A percentile compares a stretch with the other conserved stretches of the same genome.
Evolutionary conservation across 2,797 vertebrate species (phyloP).

Genomic region (Halcyon leucocephala): DNA sequence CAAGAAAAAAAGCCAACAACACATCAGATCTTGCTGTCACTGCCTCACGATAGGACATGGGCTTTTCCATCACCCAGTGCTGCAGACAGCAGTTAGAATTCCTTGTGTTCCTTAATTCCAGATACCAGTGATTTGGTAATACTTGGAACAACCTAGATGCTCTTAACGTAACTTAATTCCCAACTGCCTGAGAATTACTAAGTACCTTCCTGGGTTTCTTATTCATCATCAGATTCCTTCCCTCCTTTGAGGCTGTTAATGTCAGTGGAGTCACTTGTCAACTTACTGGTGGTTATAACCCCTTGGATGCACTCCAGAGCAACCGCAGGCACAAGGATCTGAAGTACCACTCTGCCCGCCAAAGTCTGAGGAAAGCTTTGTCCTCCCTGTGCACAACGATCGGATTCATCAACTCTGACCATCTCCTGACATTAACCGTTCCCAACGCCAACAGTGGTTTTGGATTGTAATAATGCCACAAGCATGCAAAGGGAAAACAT

Average conservation of each 20-base stretch:
- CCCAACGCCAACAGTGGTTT: background rate
- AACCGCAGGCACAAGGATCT: background rate
- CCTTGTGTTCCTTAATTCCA: background rate
- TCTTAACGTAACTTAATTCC: background rate
- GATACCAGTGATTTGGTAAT: background rate
- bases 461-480: background rate
- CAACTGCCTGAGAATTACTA: background rate
- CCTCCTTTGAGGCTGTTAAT: background rate
- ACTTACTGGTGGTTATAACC: background rate
- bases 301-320: background rate
- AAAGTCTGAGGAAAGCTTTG: background rate
- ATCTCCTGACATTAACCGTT: background rate
- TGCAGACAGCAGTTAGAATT: background rate
- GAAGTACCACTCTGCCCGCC: background rate
- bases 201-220: background rate
- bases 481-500: background rate
- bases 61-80: background rate
- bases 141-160: background rate
- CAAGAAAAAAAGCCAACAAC: background rate
- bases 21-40: background rate
- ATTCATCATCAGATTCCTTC: background rate
- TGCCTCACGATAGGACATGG: background rate
- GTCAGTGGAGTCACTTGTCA: background rate
- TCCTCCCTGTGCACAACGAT: background rate
- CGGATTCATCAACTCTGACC: background rate